Conservation (phyloP, 2,888 invertebrate genomes). For the Tiliacea citrago region DNA sequence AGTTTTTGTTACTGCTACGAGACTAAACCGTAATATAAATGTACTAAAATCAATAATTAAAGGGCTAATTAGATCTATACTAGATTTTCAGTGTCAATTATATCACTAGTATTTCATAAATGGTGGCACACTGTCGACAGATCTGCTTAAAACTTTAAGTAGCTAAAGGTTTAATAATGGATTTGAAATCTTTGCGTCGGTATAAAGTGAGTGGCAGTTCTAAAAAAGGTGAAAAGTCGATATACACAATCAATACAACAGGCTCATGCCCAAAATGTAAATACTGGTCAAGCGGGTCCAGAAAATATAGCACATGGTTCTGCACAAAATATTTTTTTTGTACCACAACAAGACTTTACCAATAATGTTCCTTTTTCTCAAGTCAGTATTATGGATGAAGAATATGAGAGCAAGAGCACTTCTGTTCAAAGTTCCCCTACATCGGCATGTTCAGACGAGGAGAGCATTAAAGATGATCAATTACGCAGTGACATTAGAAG, state of each 20-base stretch:
- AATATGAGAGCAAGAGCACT: too few relatives aligned
- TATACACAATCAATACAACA: constrained; percentile 8
- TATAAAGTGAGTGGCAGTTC: too few relatives aligned
- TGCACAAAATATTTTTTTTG: constrained; percentile 1
- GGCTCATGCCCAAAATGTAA: constrained; percentile 8
- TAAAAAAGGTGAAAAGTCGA: too few relatives aligned
- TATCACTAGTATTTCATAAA: neutral
- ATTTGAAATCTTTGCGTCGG: too few relatives aligned
- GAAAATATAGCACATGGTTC: constrained; percentile 13
- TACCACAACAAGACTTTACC: constrained; percentile 2
- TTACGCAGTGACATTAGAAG: too few relatives aligned
- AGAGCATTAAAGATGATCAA: too few relatives aligned
- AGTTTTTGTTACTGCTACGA: neutral
- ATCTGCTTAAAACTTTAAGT: too few relatives aligned
- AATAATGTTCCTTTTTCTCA: neutral
- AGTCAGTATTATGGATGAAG: too few relatives aligned
- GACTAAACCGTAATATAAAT: constrained; percentile 4
- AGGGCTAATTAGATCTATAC: neutral
- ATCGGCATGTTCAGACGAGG: too few relatives aligned
- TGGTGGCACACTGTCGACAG: too few relatives aligned
- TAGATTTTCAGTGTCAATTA: neutral
- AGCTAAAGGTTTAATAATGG: too few relatives aligned
- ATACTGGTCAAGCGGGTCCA: constrained; percentile 1
- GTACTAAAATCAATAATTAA: neutral
- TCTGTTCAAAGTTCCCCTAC: too few relatives aligned